Evolutionary conservation across 2,797 vertebrate species (phyloP).

Genomic region (Pitangus sulphuratus): DNA sequence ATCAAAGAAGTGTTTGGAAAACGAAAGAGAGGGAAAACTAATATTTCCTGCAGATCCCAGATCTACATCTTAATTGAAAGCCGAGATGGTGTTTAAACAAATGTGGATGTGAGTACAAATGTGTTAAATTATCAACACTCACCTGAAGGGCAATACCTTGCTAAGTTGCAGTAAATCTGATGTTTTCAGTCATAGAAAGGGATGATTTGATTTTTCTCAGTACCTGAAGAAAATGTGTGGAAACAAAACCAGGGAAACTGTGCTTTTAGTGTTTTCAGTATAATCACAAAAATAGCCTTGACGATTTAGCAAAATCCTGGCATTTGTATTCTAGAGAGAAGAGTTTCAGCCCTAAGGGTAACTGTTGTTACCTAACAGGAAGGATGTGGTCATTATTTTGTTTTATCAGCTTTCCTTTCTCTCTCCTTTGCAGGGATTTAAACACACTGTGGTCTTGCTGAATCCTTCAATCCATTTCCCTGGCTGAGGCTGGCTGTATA

Average conservation of each 20-base stretch:
- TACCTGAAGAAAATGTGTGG: not conserved
- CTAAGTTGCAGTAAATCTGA: not conserved
- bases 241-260: not conserved
- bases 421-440: not conserved
- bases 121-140: not conserved
- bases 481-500: not conserved
- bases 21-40: not conserved
- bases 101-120: not conserved
- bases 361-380: not conserved
- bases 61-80: not conserved
- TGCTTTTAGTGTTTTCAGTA: not conserved
- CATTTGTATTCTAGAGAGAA: not conserved
- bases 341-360: not conserved
- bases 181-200: not conserved
- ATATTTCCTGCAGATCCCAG: not conserved
- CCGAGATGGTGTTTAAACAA: not conserved
- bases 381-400: not conserved
- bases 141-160: not conserved
- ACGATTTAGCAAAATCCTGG: not conserved
- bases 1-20: not conserved
- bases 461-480: constrained; percentile 4
- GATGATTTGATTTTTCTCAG: not conserved
- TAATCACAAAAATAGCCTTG: not conserved
- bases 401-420: not conserved
- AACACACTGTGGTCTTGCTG: not conserved